A percentile compares a stretch with the other conserved stretches of the same genome.
Evolutionary conservation across 2,113 vertebrate genomes (phyloP).

Genomic region (Psittacus erithacus): DNA sequence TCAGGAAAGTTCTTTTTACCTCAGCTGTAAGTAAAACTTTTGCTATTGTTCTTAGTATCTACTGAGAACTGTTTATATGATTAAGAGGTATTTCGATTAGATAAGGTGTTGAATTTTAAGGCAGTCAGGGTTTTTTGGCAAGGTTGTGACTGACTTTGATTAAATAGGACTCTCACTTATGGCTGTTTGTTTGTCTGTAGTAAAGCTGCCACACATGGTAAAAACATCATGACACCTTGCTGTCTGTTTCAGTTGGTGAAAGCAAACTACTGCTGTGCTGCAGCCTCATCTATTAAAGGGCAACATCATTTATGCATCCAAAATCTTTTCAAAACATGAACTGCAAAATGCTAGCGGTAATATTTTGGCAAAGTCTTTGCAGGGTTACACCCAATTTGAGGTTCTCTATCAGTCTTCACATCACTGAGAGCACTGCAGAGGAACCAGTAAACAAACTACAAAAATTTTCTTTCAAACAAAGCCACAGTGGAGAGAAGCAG

Average conservation of each 20-base stretch:
- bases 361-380: neutral
- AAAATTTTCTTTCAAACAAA: neutral
- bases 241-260: neutral
- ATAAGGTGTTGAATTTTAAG: neutral
- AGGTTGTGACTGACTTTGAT: neutral
- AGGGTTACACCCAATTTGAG: conserved; percentile 32
- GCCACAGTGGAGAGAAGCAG: neutral
- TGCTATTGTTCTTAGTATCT: neutral
- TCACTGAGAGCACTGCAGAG: neutral
- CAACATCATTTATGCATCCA: conserved; percentile 17
- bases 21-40: neutral
- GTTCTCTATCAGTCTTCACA: neutral
- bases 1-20: neutral
- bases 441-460: neutral
- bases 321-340: neutral
- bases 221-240: neutral
- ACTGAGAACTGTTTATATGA: neutral
- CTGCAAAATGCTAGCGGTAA: neutral
- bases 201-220: neutral
- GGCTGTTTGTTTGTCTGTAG: neutral
- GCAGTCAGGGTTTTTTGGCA: neutral
- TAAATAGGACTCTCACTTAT: neutral
- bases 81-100: neutral
- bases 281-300: neutral
- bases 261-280: neutral